Evolutionary conservation across 2,797 vertebrate genomes (phyloP).

Genomic region (Bradypus variegatus): DNA sequence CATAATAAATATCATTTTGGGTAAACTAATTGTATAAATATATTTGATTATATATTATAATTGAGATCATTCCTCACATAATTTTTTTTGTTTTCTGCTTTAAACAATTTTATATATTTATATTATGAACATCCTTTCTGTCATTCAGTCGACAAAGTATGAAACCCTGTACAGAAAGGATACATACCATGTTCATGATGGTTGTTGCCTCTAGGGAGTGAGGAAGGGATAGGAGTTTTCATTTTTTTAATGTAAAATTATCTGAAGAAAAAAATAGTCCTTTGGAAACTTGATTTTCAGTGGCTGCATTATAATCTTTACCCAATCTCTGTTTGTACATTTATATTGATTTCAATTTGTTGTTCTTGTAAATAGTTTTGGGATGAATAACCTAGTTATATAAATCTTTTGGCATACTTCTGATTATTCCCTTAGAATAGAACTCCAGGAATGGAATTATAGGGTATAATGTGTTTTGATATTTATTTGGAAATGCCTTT

Average conservation of each 20-base stretch:
- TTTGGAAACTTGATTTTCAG: conserved; percentile 31
- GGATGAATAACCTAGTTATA: background rate
- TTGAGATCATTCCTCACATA: background rate
- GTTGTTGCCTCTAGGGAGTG: background rate
- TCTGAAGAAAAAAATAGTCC: conserved; percentile 17
- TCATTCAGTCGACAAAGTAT: conserved; percentile 20
- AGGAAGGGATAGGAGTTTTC: background rate
- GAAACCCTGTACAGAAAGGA: conserved; percentile 5
- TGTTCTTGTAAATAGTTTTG: background rate
- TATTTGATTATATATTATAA: conserved; percentile 17
- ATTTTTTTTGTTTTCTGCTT: conserved; percentile 14
- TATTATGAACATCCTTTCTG: conserved; percentile 37
- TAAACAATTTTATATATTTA: background rate
- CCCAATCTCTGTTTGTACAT: conserved; percentile 1
- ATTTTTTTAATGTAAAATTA: conserved; percentile 36
- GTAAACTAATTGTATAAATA: background rate
- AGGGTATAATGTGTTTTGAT: conserved; percentile 17
- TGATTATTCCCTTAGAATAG: conserved; percentile 20
- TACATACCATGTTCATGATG: background rate
- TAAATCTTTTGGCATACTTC: background rate
- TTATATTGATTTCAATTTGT: background rate
- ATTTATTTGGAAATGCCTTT: conserved; percentile 34
- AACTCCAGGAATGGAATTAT: conserved; percentile 20
- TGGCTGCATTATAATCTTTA: conserved; percentile 30
- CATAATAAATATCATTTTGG: conserved; percentile 25